Base-by-base conservation (phyloP, 2,113 vertebrate genomes). In the Indicator maculatus region DNA sequence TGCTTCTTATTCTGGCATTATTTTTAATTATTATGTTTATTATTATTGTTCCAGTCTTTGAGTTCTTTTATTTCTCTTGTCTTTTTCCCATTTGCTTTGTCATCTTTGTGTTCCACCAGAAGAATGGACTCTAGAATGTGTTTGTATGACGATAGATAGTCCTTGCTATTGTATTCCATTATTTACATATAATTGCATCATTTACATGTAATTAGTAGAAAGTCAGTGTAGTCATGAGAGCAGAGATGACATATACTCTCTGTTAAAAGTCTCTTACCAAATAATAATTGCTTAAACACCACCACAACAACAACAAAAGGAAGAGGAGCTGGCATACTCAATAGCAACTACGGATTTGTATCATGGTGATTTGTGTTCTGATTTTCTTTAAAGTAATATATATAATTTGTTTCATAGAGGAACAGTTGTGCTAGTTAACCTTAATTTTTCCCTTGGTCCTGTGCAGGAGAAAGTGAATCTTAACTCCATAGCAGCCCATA, bases 131-230 rank as follows among this genome's bases (percentile, higher is more conserved):
- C 78, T 45, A 39, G 27, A 92, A 45, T 9, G 45, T 13, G 19
- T 72, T 93, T 93, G 7, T 39, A 18, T 44, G 52, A 80, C 6
- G 14, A 82, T 67, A 90, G 52, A 86, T 74, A 26, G 52, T 67
- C 89, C 15, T 2, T 63, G 39, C 36, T 93, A 89, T 70, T 86
- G 64, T 86, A 71, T 82, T 67, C 19, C 82, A 55, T 30, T 20
- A 93, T 90, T 61, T 94, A 24, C 61, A 75, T 82, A 67, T 58
- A 41, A 78, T 91, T 95, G 79, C 69, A 79, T 27, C 69, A 73
- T 92, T 93, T 89, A 79, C 78, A 89, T 72, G 17, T 65, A 79
- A 39, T 90, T 96, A 82, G 26, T 85, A 70, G 78, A 96, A 91
- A 64, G 63, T n/a, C 63, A 85, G 8, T 44, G 20, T 36, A 74